Conservation (phyloP, 23 tunicate genomes). For the Ascidia mentula region DNA sequence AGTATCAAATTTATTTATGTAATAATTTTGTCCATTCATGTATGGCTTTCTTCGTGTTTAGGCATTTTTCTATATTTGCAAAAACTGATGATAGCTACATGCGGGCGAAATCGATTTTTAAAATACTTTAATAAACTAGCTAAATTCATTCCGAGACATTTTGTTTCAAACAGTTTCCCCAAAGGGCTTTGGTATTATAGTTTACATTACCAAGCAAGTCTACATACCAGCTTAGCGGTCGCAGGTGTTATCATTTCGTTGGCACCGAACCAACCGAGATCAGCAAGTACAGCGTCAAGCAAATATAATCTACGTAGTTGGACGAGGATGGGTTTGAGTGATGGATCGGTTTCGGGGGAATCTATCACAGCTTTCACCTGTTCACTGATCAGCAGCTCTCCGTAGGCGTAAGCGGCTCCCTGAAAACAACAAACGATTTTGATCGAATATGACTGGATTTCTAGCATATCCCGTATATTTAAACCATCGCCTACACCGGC, state of each 20-base stretch:
- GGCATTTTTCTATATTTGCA: too few relatives aligned
- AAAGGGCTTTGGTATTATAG: too few relatives aligned
- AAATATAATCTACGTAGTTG: conserved; percentile 57
- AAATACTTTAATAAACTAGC: too few relatives aligned
- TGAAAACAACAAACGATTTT: conserved; percentile 8
- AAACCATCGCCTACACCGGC: not conserved
- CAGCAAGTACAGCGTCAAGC: conserved; percentile 69
- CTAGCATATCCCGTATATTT: not conserved
- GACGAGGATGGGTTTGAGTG: conserved; percentile 65
- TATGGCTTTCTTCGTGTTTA: too few relatives aligned
- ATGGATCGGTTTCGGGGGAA: conserved; percentile 44
- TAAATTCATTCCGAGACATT: too few relatives aligned
- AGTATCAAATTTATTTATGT: too few relatives aligned
- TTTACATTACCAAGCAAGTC: too few relatives aligned
- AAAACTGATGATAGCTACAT: too few relatives aligned
- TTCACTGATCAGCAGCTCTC: conserved; percentile 67
- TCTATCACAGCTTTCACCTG: conserved; percentile 47
- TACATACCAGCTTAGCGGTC: conserved; percentile 56
- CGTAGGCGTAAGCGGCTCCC: conserved; percentile 86
- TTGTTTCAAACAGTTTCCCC: too few relatives aligned
- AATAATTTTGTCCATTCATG: too few relatives aligned
- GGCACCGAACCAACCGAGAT: conserved; percentile 87
- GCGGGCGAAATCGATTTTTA: too few relatives aligned
- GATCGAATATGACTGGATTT: not conserved
- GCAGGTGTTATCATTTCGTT: conserved; percentile 60